These are phyloP conservation scores for Chaetura pelagica DNA, from an alignment of 2,113 vertebrate species.

Conservation along the genomic window DNA sequence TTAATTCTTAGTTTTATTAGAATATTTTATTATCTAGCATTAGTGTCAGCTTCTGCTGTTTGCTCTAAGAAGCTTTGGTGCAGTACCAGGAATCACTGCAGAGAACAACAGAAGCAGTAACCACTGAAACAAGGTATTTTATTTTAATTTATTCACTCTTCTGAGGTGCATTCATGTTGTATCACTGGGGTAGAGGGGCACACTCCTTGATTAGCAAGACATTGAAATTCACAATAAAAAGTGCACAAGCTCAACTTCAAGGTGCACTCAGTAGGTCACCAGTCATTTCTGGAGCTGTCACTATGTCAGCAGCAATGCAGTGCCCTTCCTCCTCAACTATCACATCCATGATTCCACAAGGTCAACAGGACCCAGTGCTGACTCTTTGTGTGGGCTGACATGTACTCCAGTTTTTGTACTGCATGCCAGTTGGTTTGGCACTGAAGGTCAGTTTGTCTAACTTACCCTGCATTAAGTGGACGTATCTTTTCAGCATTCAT, in stretches of 20 bases:
- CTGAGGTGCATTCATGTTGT: neutral
- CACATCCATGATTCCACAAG: neutral
- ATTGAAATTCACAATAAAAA: neutral
- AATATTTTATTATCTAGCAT: neutral
- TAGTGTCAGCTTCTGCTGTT: neutral
- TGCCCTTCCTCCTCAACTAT: neutral
- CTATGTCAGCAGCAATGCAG: neutral
- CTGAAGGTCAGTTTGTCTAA: neutral
- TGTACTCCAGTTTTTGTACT: neutral
- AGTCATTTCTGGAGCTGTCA: neutral
- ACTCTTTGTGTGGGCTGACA: fast-evolving
- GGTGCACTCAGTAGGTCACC: neutral
- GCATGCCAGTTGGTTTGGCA: neutral
- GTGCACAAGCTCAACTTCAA: neutral
- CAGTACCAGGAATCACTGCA: neutral
- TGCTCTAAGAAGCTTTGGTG: neutral
- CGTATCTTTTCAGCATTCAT: neutral
- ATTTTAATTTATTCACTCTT: neutral
- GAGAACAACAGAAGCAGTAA: neutral
- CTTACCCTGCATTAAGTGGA: neutral
- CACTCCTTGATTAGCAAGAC: neutral
- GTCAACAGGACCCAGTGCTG: neutral
- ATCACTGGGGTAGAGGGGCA: no score
- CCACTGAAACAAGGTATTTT: neutral
- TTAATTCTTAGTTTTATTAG: neutral